Evolutionary conservation across 2,113 vertebrate genomes (phyloP).

Genomic region (Machaerirhynchus nigripectus): DNA sequence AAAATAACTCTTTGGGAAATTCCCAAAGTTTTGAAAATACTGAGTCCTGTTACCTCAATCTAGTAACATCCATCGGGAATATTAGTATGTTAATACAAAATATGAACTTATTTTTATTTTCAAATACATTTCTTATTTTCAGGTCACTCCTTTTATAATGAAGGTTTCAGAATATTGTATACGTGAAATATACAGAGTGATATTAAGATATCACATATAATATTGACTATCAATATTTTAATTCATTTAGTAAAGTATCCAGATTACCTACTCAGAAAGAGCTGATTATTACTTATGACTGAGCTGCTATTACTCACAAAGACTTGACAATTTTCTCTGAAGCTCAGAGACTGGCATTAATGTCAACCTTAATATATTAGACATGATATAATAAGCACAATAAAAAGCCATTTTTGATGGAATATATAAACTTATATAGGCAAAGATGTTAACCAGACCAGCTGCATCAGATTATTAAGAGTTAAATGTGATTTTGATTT

Average conservation of each 20-base stretch:
- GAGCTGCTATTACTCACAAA: background rate
- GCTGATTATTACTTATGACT: background rate
- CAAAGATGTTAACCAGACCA: background rate
- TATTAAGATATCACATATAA: background rate
- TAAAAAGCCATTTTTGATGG: background rate
- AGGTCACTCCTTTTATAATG: background rate
- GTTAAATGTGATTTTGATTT: background rate
- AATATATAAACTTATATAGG: background rate
- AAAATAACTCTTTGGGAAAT: background rate
- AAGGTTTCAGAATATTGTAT: background rate
- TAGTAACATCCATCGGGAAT: background rate
- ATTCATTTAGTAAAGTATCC: background rate
- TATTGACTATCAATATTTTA: background rate
- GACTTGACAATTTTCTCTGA: background rate
- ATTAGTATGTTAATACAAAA: background rate
- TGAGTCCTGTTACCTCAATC: background rate
- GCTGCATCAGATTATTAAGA: background rate
- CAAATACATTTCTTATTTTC: background rate
- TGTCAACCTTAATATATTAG: background rate
- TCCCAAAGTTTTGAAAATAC: background rate
- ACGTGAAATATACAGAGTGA: background rate
- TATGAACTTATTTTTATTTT: background rate
- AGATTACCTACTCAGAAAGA: fast-evolving
- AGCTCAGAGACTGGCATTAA: background rate
- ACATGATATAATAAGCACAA: background rate